A percentile compares a stretch with the other conserved stretches of the same genome.
phyloP scores from a whole-genome alignment of 1,140 invertebrate species.

The Proctacanthus coquilletti region DNA sequence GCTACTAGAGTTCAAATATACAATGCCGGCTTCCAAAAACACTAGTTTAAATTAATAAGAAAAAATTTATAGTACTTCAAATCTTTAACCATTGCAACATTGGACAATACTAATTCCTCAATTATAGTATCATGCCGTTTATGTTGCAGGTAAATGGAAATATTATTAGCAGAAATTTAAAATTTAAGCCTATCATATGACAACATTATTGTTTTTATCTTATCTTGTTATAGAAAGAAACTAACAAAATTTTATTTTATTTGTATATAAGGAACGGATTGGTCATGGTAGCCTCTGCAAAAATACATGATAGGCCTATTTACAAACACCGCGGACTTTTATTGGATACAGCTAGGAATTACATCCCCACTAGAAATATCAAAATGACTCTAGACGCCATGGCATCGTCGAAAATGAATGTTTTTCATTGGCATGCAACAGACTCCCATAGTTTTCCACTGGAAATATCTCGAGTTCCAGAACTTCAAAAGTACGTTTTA shows the following conservation, averaged over 20 bases:
- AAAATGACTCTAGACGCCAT: slow-evolving; percentile 61
- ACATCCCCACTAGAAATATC: slow-evolving; percentile 43
- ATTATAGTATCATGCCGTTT: too few relatives aligned
- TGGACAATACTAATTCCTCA: too few relatives aligned
- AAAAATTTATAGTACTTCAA: too few relatives aligned
- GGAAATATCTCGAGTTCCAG: slow-evolving; percentile 51
- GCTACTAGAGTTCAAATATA: too few relatives aligned
- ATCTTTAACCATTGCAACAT: too few relatives aligned
- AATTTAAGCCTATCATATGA: background rate
- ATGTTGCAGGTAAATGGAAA: too few relatives aligned
- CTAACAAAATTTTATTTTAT: too few relatives aligned
- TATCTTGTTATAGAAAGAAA: slow-evolving; percentile 1
- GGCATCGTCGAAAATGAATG: slow-evolving; percentile 69
- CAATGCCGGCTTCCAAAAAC: too few relatives aligned
- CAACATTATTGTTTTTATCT: background rate
- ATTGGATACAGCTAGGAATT: slow-evolving; percentile 63
- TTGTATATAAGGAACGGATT: slow-evolving; percentile 25
- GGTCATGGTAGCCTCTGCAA: slow-evolving; percentile 29
- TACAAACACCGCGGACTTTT: slow-evolving; percentile 57
- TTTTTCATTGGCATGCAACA: slow-evolving; percentile 73
- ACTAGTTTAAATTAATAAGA: too few relatives aligned
- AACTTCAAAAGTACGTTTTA: slow-evolving; percentile 45
- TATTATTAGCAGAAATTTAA: background rate
- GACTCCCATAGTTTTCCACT: slow-evolving; percentile 76
- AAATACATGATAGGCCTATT: slow-evolving; percentile 48